Evolutionary conservation across 2,888 invertebrate species (phyloP), one percentile per base, ranked within the genome.

Genomic region (Blera fallax): DNA sequence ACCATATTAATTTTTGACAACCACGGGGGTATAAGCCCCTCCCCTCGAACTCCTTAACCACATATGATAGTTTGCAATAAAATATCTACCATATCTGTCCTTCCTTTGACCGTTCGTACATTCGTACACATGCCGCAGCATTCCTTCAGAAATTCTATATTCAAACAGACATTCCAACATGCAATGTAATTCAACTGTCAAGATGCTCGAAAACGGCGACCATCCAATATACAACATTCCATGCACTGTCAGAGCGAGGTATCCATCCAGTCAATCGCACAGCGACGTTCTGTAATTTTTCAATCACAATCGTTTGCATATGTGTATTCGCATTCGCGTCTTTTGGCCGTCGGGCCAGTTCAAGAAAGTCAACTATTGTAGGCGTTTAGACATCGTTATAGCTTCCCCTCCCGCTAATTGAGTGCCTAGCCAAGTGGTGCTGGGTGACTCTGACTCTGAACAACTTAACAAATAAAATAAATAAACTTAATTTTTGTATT

Each of bases 401-500:
- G 54, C 40, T 69, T 27, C 32, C 56, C 56, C 56, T 24, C 70
- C 45, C 32, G 54, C 69, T 70, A 70, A 58, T 70, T 70, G 56
- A 58, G 32, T 32, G 24, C 4, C 16, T 24, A 7, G 16, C 2
- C 14, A 3, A 7, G n/a, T 27, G 6, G 16, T 34, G 65, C 37
- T 67, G 52, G 69, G 69, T 32, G 32, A 43, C 54, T 43, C 40
- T n/a, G 11, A 18, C 43, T 18, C 40, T 16, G 52, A 18, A 18
- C 40, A 40, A 24, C 27, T 29, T 40, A 40, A 11, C 11, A 27
- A 52, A 77, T 40, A 32, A 21, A 62, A 62, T 56, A 56, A 34
- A 58, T 21, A 73, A 73, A 79, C 18, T 72, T 45, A 65, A 52
- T 81, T 81, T 81, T 45, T 24, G 40, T 77, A 64, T 77, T 74